phyloP scores from a whole-genome alignment of 2,797 vertebrate species.

The Rhadinocentrus ornatus region DNA sequence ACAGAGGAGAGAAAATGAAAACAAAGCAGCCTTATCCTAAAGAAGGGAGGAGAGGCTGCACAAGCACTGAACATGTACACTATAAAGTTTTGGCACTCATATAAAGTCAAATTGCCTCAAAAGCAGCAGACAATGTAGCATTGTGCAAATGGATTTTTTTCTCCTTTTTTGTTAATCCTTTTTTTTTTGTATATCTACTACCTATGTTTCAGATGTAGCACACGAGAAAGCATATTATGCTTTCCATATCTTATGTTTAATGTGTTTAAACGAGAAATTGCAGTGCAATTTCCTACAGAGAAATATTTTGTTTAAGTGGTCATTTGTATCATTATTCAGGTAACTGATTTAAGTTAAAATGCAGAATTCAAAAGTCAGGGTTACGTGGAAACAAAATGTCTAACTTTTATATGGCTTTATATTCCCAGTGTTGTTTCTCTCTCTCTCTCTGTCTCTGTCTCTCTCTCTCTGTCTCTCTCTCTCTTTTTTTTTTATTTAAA shows the following conservation, averaged over 20 bases:
- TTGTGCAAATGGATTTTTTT: constrained; percentile 92
- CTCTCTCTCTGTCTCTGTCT: constrained; percentile 17
- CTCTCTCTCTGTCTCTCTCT: background rate
- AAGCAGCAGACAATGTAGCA: constrained; percentile 99
- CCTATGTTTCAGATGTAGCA: constrained; percentile 88
- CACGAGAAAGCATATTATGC: constrained; percentile 80
- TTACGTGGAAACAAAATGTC: constrained; percentile 70
- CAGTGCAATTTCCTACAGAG: constrained; percentile 83
- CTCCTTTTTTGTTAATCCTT: constrained; percentile 56
- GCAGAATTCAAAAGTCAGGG: constrained; percentile 78
- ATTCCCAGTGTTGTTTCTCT: constrained; percentile 63
- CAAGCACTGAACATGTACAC: constrained; percentile 97
- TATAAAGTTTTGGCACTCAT: constrained; percentile 95
- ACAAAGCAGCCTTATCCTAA: constrained; percentile 70
- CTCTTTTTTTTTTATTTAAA: no score
- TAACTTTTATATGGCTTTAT: constrained; percentile 70
- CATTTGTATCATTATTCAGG: constrained; percentile 76
- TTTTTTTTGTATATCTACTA: constrained; percentile 77
- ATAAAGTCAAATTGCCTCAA: constrained; percentile 89
- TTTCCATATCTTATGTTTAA: constrained; percentile 72
- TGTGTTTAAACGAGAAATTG: constrained; percentile 74
- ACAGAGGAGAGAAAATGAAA: constrained; percentile 79
- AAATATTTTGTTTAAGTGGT: constrained; percentile 70
- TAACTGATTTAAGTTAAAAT: constrained; percentile 73
- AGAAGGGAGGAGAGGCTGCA: constrained; percentile 83